Evolutionary conservation across 1,140 invertebrate species (phyloP), one percentile per base, ranked within the genome.

Genomic region (Lithobius niger): DNA sequence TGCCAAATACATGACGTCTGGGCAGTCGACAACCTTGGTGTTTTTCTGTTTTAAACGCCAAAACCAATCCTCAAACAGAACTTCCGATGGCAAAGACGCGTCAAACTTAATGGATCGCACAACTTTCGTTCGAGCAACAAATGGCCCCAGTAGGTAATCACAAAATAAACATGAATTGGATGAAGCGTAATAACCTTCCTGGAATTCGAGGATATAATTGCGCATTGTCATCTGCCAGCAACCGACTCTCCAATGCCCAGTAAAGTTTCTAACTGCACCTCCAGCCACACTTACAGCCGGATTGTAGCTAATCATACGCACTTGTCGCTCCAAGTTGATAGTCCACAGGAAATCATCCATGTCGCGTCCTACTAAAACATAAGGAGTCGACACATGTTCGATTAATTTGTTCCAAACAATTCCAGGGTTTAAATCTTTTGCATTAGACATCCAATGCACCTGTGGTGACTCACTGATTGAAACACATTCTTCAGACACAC

Each of bases 151-250:
- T 16, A 67, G 44, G 25, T 63, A 61, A 55, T 68, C 67, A 60
- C 67, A 69, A 54, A 62, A 64, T 57, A 67, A 63, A 42, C 67
- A 70, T 54, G 64, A 66, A n/a, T 60, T 56, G 6, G 56, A 42
- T 1, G 66, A 69, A 49, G 57, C 55, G 25, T 60, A 58, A 53
- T 70, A 70, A 0, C 67, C 68, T 25, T 66, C 60, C 1, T 56
- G 21, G 36, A 61, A 62, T 18, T 48, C 45, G 3, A 70, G 53
- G 6, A 61, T 59, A 40, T 62, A 68, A 27, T 66, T 65, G 40
- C 58, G 59, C 40, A 64, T 57, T 2, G 56, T 53, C 0, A 57
- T 49, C 50, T 68, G 67, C 49, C 62, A 62, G 49, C 68, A 70
- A 2, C 63, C 67, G 24, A 63, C 59, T 48, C 59, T 62, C 67